phyloP scores from a whole-genome alignment of 2,888 invertebrate genomes.

The Cryptosula pallasiana region DNA sequence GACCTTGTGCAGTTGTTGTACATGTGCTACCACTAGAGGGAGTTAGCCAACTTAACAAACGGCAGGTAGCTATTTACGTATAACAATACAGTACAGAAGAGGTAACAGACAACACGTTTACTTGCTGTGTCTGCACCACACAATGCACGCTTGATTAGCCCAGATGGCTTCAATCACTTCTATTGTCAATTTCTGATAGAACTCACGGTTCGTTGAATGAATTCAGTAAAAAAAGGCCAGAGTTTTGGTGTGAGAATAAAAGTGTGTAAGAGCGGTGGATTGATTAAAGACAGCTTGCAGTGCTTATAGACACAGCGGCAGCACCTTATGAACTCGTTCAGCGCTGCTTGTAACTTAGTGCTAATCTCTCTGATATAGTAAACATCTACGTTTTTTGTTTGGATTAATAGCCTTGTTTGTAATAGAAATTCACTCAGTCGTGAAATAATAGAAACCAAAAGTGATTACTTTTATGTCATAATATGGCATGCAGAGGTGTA shows the following conservation, averaged over 20 bases:
- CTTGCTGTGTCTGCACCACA: neutral
- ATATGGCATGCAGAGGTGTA: neutral
- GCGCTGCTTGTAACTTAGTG: neutral
- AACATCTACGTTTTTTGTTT: conserved; percentile 2
- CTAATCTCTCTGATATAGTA: conserved; percentile 1
- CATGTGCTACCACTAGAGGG: neutral
- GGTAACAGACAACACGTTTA: neutral
- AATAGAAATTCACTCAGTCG: neutral
- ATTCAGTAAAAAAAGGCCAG: neutral
- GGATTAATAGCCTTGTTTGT: conserved; percentile 3
- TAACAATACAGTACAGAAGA: neutral
- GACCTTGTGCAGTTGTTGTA: neutral
- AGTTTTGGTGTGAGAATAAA: neutral
- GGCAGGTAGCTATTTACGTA: neutral
- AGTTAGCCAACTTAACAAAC: neutral
- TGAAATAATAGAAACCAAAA: conserved; percentile 9
- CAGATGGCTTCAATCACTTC: neutral
- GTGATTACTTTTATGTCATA: conserved; percentile 1
- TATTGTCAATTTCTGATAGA: conserved; percentile 4
- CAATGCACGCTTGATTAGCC: conserved; percentile 2
- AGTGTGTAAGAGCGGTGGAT: neutral
- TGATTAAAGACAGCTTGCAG: conserved; percentile 1
- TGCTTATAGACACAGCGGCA: neutral
- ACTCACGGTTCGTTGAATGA: neutral
- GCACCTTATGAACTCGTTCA: conserved; percentile 2